These are phyloP conservation scores for Lepidurus packardi DNA, from an alignment of 1,140 invertebrate genomes.

Conservation along the genomic window DNA sequence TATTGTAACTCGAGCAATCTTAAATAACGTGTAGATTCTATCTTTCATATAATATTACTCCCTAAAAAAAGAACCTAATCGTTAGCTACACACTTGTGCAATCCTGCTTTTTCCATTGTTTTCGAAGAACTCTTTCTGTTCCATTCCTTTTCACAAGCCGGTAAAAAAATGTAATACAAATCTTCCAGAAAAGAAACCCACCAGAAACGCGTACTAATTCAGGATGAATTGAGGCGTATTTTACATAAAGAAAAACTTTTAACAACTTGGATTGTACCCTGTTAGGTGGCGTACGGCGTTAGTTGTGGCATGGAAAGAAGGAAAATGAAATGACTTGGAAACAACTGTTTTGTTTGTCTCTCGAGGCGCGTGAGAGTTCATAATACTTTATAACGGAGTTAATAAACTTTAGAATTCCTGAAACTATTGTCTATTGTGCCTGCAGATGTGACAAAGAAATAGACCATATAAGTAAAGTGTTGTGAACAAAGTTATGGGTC, in stretches of 20 bases:
- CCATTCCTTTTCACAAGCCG: background rate
- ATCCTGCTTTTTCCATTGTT: background rate
- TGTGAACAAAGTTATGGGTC: no score
- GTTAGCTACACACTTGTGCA: no score
- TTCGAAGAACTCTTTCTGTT: background rate
- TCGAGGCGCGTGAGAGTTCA: no score
- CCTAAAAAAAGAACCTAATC: background rate
- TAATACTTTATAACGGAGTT: no score
- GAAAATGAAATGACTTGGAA: no score
- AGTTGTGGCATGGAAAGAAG: no score
- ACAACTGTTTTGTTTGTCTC: no score
- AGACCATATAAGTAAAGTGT: no score
- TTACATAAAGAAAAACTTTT: background rate
- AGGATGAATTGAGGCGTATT: background rate
- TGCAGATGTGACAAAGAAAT: no score
- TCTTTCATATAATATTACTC: background rate
- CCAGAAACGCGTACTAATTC: background rate
- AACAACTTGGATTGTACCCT: background rate
- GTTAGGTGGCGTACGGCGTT: background rate
- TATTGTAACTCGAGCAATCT: background rate
- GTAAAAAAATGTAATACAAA: background rate
- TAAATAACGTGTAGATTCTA: background rate
- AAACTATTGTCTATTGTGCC: no score
- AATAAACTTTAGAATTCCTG: no score
- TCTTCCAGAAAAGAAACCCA: background rate